Evolutionary conservation across 2,888 invertebrate species (phyloP).

Genomic region (Meliscaeva auricollis): DNA sequence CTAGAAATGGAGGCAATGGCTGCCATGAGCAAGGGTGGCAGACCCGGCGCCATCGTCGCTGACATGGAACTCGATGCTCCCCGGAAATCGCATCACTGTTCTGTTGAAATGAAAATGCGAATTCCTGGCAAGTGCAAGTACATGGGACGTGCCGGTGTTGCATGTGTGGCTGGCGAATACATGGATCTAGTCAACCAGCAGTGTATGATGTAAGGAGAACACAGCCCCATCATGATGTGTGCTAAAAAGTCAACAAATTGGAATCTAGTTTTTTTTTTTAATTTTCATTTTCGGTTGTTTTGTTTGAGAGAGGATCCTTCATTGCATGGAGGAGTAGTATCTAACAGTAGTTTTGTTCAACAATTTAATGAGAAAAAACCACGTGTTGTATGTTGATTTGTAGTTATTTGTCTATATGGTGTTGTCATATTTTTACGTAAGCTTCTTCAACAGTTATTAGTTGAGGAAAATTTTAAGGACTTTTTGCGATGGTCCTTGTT

Average conservation of each 20-base stretch:
- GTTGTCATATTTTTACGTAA: too few relatives aligned
- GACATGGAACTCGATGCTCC: slow-evolving; percentile 39
- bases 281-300: not conserved
- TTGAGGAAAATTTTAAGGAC: too few relatives aligned
- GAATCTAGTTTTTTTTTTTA: not conserved
- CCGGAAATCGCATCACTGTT: slow-evolving; percentile 78
- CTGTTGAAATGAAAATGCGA: slow-evolving; percentile 81
- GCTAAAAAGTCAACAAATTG: slow-evolving; percentile 26
- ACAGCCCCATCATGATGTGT: not conserved
- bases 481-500: too few relatives aligned
- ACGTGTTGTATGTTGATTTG: too few relatives aligned
- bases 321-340: too few relatives aligned
- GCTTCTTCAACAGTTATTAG: too few relatives aligned
- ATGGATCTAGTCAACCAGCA: slow-evolving; percentile 80
- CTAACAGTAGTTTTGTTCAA: too few relatives aligned
- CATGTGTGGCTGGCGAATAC: slow-evolving; percentile 82
- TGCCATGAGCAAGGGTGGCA: slow-evolving; percentile 52
- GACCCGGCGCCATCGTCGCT: not conserved
- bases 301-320: slow-evolving; percentile 2
- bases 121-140: slow-evolving; percentile 81
- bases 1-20: slow-evolving; percentile 67
- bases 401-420: too few relatives aligned
- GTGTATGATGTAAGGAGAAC: slow-evolving; percentile 76
- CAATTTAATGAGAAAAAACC: too few relatives aligned
- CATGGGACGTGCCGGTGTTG: slow-evolving; percentile 80